Base-by-base conservation (phyloP, 2,888 invertebrate genomes). In the Acleris sparsana region DNA sequence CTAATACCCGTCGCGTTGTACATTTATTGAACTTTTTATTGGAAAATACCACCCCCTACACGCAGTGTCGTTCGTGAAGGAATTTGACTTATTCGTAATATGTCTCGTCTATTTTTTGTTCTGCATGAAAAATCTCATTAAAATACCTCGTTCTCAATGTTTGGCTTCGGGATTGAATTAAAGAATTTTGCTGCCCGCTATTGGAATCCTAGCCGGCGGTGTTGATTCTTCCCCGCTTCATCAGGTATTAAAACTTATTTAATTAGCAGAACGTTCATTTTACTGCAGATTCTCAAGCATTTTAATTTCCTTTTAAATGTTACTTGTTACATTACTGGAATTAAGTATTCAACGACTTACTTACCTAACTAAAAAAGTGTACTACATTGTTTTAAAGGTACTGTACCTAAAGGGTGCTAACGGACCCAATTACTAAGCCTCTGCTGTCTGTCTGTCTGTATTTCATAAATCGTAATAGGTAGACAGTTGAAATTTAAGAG, bases 11-110 rank as follows among this genome's bases (percentile, higher is more conserved):
- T 84, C 86, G 76, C 78, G 74, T 74, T 81, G 82, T 86, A 84
- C 82, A 84, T 85, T 82, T 83, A 84, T 86, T 81, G 83, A 87
- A 83, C 82, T 87, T 87, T 85, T 87, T 87, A 89, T 88, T 86
- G 82, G 78, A 85, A 88, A 86, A 88, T 88, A 84, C 86, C 84
- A 75, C 74, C 76, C 78, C 64, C 66, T 67, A 80, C 77, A 78
- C 77, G 79, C 72, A 72, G 71, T 79, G 77, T 79, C 69, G 69
- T 62, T 56, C 67, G 72, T 68, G 67, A 68, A 71, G 63, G 72
- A 72, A 72, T 72, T 71, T 68, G 67, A 71, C 67, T 70, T 70
- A 64, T 69, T 71, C 69, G 58, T 61, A 64, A 58, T 68, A 68
- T 62, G 64, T 63, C 63, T 58, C 63, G 58, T 67, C 63, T 58